Evolutionary conservation across 1,140 invertebrate genomes (phyloP).

Genomic region (Tetramorium simillimum): DNA sequence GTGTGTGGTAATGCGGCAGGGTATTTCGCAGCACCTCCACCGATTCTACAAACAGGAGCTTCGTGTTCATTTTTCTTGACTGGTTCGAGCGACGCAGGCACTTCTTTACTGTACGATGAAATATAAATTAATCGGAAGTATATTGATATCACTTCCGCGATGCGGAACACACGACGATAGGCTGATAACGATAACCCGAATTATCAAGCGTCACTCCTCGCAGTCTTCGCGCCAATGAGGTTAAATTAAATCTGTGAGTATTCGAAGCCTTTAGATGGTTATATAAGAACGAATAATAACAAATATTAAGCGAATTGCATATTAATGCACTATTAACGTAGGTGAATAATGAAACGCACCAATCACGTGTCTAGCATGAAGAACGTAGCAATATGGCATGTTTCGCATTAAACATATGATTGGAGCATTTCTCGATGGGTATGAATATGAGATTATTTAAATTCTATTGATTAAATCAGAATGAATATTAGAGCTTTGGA

Average conservation of each 20-base stretch:
- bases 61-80: constrained; percentile 69
- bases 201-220: not conserved
- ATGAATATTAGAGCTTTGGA: too few relatives aligned
- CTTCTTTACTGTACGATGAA: not conserved
- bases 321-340: too few relatives aligned
- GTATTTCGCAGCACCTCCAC: constrained; percentile 78
- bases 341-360: too few relatives aligned
- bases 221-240: not conserved
- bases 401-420: too few relatives aligned
- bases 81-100: not conserved
- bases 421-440: too few relatives aligned
- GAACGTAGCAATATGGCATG: too few relatives aligned
- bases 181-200: not conserved
- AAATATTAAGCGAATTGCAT: too few relatives aligned
- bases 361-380: too few relatives aligned
- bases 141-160: not conserved
- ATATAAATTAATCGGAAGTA: not conserved
- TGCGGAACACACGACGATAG: too few relatives aligned
- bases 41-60: constrained; percentile 79
- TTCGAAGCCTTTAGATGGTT: not conserved
- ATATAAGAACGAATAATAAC: too few relatives aligned
- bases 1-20: constrained; percentile 86
- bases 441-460: too few relatives aligned
- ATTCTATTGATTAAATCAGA: too few relatives aligned
- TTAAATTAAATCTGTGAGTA: not conserved